Conservation (phyloP, 2,888 invertebrate species). For the Ornithoptera alexandrae region DNA sequence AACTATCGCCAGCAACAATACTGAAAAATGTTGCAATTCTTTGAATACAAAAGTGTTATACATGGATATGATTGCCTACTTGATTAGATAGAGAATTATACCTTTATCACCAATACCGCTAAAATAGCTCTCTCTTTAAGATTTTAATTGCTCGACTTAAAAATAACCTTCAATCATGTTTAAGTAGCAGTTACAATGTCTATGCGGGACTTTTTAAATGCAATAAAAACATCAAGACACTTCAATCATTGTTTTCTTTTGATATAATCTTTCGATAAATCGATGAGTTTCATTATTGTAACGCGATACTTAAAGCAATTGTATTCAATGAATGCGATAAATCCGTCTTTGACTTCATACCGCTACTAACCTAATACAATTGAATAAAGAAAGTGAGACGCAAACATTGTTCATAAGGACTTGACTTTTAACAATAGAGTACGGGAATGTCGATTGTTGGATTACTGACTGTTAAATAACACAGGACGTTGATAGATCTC, state of each 20-base stretch:
- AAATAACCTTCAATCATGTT: slow-evolving; percentile 15
- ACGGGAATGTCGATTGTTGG: slow-evolving; percentile 20
- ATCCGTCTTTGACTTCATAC: slow-evolving; percentile 16
- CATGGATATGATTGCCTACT: not conserved
- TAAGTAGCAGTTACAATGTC: slow-evolving; percentile 11
- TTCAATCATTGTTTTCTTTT: slow-evolving; percentile 15
- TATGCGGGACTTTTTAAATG: not conserved
- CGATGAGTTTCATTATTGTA: slow-evolving; percentile 9
- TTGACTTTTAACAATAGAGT: slow-evolving; percentile 13
- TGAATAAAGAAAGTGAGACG: slow-evolving; percentile 9
- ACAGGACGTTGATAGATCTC: not conserved
- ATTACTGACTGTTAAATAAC: not conserved
- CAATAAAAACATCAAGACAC: slow-evolving; percentile 12
- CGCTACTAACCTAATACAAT: slow-evolving; percentile 16
- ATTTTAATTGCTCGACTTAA: slow-evolving; percentile 25
- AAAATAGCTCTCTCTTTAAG: slow-evolving; percentile 1
- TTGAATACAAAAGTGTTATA: slow-evolving; percentile 5
- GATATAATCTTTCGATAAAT: slow-evolving; percentile 19
- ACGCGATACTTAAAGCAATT: slow-evolving; percentile 11
- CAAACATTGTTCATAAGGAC: slow-evolving; percentile 15
- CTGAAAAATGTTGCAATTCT: slow-evolving; percentile 1
- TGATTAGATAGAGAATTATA: slow-evolving; percentile 26
- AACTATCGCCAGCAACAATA: not conserved
- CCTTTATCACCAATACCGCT: slow-evolving; percentile 15
- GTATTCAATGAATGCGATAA: slow-evolving; percentile 22